A percentile compares a stretch with the other conserved stretches of the same genome.
phyloP scores from a whole-genome alignment of 2,113 vertebrate genomes.

The Hemicordylus capensis region DNA sequence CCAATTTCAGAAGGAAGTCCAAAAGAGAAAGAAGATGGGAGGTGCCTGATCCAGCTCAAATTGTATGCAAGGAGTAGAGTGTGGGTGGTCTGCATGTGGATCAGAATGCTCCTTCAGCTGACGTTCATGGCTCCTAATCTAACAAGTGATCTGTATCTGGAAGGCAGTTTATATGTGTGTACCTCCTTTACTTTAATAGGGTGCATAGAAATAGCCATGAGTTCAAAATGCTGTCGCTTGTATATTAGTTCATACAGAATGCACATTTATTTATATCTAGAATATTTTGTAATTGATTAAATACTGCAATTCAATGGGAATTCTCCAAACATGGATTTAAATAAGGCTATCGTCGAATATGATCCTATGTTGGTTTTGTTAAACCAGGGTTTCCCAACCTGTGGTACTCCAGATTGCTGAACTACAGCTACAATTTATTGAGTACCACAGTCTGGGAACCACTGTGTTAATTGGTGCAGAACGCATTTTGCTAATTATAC shows the following conservation, averaged over 20 bases:
- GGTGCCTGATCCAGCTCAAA: not conserved
- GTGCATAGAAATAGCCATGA: too few species aligned
- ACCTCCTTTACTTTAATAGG: not conserved
- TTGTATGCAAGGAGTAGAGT: not conserved
- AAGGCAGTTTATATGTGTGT: not conserved
- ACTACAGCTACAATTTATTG: too few species aligned
- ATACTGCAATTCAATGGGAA: not conserved
- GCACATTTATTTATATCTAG: not conserved
- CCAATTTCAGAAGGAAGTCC: too few species aligned
- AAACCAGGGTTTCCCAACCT: too few species aligned
- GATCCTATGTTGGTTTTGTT: not conserved
- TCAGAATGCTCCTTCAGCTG: not conserved
- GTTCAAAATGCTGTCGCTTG: not conserved
- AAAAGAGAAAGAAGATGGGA: not conserved
- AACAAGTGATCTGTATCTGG: not conserved
- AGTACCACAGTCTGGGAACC: too few species aligned
- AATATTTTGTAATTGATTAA: not conserved
- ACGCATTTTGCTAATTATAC: not conserved
- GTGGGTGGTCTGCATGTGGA: not conserved
- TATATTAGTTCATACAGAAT: not conserved
- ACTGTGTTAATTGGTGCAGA: not conserved
- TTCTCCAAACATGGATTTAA: not conserved
- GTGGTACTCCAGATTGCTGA: too few species aligned
- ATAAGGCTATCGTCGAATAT: not conserved
- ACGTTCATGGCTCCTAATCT: not conserved